Base-by-base conservation (phyloP, 2,797 vertebrate genomes). In the Platyrinchus mystaceus region DNA sequence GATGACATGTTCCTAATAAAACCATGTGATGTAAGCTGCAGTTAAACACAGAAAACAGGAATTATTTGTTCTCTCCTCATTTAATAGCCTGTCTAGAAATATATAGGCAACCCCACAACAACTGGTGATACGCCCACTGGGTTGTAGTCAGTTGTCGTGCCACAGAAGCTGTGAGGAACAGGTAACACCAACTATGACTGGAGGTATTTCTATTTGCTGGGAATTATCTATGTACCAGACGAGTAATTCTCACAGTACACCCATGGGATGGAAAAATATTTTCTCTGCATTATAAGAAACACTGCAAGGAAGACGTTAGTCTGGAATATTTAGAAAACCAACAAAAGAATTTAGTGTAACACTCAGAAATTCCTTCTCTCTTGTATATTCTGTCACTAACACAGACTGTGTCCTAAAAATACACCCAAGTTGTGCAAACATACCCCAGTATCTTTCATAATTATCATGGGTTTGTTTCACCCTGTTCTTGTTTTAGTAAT, bases 391-490 rank as follows among this genome's bases (percentile, higher is more conserved):
- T 80, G 52, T 83, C 64, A 55, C 47, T 79, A n/a, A 84, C 90
- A 67, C 37, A 85, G 70, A 36, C 43, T 0, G 0, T 6, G 14
- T 79, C 77, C 84, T 90, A 89, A 93, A 90, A 95, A 90, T 87
- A 89, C 15, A 56, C 47, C 27, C 7, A 49, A 66, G 37, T 39
- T 90, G 75, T 89, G 71, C 52, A 92, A 93, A 90, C 56, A 68
- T 59, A 32, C 8, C 23, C 34, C 27, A 39, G 46, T 88, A 74
- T 94, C 80, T 84, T 89, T 90, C 78, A 64, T 74, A 70, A 77
- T 91, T 90, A 74, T 78, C 59, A 9, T 47, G 34, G 66, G 56
- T 82, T 93, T 88, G 13, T 91, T 95, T 92, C 90, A 87, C 26
- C 9, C 66, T 15, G 22, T 92, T 86, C 83, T 88, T 78, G 44